phyloP scores from a whole-genome alignment of 2,888 invertebrate species.

The Drosophila borborema region DNA sequence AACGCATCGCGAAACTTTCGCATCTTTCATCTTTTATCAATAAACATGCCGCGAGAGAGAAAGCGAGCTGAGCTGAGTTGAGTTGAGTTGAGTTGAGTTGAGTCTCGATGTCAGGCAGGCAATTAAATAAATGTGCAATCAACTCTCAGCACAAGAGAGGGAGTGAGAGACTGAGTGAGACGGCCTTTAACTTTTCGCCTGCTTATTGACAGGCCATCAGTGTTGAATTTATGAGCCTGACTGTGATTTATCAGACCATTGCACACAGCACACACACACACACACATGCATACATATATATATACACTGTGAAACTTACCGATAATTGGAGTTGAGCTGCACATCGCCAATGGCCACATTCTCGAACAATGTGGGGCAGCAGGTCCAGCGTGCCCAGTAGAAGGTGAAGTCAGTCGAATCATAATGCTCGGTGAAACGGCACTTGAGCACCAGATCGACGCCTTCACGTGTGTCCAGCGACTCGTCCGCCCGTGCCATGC shows the following conservation, averaged over 20 bases:
- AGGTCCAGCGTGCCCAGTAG: constrained; percentile 93
- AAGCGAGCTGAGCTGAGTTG: not conserved
- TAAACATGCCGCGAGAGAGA: constrained; percentile 48
- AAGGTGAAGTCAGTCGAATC: constrained; percentile 91
- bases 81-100: constrained; percentile 15
- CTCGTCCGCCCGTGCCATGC: constrained; percentile 70
- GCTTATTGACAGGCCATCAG: constrained; percentile 78
- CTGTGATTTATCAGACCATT: constrained; percentile 78
- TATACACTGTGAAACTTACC: constrained; percentile 86
- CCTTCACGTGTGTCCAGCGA: constrained; percentile 93
- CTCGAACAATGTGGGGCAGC: constrained; percentile 91
- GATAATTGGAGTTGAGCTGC: constrained; percentile 93
- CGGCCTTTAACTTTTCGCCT: constrained; percentile 54
- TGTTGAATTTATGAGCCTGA: constrained; percentile 74
- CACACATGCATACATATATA: constrained; percentile 2
- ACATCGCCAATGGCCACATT: constrained; percentile 95
- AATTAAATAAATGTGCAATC: constrained; percentile 77
- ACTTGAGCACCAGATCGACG: constrained; percentile 93
- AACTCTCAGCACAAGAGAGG: not conserved
- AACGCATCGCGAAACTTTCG: constrained; percentile 64
- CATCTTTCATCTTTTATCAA: constrained; percentile 80
- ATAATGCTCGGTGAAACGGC: constrained; percentile 91
- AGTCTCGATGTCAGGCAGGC: constrained; percentile 67
- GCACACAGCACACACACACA: constrained; percentile 54
- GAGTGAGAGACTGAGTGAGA: not conserved